A percentile compares a stretch with the other conserved stretches of the same genome.
These are phyloP conservation scores for Paraescarpia echinospica DNA, from an alignment of 1,140 invertebrate genomes.

Conservation along the genomic window DNA sequence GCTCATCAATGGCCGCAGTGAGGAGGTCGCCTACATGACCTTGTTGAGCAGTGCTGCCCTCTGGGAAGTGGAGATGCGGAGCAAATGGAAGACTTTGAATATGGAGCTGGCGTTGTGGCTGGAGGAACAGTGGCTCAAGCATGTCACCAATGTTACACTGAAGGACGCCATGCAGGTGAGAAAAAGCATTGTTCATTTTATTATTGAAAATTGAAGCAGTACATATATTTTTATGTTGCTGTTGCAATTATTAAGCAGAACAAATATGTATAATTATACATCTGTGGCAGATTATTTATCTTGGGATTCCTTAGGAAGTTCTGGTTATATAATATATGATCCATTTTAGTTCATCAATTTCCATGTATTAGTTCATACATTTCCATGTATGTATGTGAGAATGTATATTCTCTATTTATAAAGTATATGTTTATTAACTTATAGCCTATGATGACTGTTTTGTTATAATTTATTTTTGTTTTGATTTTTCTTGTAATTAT, in stretches of 20 bases:
- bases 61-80: constrained; percentile 80
- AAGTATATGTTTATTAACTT: no score
- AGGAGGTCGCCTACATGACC: constrained; percentile 70
- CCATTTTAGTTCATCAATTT: no score
- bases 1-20: constrained; percentile 56
- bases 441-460: no score
- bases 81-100: constrained; percentile 83
- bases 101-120: constrained; percentile 78
- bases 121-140: constrained; percentile 75
- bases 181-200: background rate
- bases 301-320: no score
- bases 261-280: background rate
- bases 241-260: no score
- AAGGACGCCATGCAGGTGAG: constrained; percentile 65
- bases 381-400: no score
- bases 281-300: background rate
- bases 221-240: no score
- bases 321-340: no score
- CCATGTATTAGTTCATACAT: no score
- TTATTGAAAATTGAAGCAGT: background rate
- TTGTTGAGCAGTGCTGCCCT: constrained; percentile 70
- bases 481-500: no score
- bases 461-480: no score
- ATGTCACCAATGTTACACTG: constrained; percentile 71
- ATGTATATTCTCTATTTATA: no score